Percentiles rank a stretch among this genome's conserved stretches.
Conservation (phyloP, 2,113 vertebrate genomes). For the Ammodytes dubius region DNA sequence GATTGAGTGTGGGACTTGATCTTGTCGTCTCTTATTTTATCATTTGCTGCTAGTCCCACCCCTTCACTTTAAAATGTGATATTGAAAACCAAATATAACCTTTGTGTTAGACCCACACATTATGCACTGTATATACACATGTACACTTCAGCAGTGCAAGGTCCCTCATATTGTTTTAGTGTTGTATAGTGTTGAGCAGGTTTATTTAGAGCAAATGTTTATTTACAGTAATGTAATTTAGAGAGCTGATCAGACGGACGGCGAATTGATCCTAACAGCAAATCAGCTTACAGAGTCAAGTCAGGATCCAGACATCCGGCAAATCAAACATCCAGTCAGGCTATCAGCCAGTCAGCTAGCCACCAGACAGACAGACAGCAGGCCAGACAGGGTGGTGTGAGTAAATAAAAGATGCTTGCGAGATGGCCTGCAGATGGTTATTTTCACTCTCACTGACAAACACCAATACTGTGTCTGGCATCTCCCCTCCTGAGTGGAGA, state of each 20-base stretch:
- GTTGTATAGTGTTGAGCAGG: not conserved
- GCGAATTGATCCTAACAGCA: conserved; percentile 14
- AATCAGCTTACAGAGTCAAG: conserved; percentile 35
- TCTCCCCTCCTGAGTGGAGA: conserved; percentile 71
- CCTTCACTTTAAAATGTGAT: conserved; percentile 33
- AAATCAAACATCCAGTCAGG: conserved; percentile 67
- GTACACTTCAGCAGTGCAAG: not conserved
- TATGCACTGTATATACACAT: not conserved
- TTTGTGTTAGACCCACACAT: not conserved
- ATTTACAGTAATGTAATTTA: conserved; percentile 26
- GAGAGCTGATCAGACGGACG: conserved; percentile 26
- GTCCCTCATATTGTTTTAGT: not conserved
- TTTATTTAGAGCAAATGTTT: conserved; percentile 31
- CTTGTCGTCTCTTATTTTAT: conserved; percentile 37
- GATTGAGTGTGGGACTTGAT: conserved; percentile 43
- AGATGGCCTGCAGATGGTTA: conserved; percentile 75
- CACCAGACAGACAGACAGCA: conserved; percentile 67
- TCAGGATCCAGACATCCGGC: conserved; percentile 35
- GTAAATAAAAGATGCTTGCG: conserved; percentile 79
- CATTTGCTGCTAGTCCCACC: conserved; percentile 28
- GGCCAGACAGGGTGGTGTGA: conserved; percentile 71
- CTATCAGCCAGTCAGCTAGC: conserved; percentile 38
- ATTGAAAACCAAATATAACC: conserved; percentile 17
- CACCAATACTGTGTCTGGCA: conserved; percentile 74
- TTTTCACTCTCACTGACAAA: conserved; percentile 78